A percentile compares a stretch with the other conserved stretches of the same genome.
Conservation (phyloP, 2,797 vertebrate species). For the Pitangus sulphuratus region DNA sequence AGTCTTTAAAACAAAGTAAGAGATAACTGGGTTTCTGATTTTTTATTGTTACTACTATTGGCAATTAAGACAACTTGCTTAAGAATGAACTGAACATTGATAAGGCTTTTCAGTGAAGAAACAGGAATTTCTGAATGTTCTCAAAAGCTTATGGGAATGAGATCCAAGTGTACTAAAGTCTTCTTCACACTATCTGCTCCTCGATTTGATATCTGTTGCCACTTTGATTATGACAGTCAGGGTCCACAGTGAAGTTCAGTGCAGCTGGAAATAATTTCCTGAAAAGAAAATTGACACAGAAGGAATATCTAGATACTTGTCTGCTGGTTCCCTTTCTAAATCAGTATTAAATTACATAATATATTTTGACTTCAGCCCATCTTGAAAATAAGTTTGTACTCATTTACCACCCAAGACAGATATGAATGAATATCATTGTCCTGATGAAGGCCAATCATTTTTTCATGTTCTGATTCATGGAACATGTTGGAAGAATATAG, state of each 20-base stretch:
- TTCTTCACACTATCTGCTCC: neutral
- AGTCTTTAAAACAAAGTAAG: neutral
- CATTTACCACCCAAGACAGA: neutral
- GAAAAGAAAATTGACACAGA: neutral
- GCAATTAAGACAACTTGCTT: neutral
- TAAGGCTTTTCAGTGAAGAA: neutral
- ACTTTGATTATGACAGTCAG: neutral
- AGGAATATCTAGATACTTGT: neutral
- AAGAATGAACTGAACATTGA: neutral
- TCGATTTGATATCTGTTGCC: neutral
- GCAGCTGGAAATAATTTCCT: neutral
- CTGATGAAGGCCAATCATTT: neutral
- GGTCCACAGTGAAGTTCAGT: neutral
- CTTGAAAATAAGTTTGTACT: neutral
- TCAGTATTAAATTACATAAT: neutral
- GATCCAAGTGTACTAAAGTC: neutral
- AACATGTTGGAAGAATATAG: neutral
- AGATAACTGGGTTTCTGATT: neutral
- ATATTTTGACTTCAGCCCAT: neutral
- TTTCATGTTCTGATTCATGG: neutral
- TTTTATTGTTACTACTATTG: neutral
- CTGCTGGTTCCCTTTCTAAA: neutral
- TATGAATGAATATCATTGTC: neutral
- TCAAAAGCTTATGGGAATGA: neutral
- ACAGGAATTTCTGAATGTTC: neutral